These are phyloP conservation scores for Orchesellides sinensis DNA, from an alignment of 2,888 invertebrate genomes.

Conservation along the genomic window DNA sequence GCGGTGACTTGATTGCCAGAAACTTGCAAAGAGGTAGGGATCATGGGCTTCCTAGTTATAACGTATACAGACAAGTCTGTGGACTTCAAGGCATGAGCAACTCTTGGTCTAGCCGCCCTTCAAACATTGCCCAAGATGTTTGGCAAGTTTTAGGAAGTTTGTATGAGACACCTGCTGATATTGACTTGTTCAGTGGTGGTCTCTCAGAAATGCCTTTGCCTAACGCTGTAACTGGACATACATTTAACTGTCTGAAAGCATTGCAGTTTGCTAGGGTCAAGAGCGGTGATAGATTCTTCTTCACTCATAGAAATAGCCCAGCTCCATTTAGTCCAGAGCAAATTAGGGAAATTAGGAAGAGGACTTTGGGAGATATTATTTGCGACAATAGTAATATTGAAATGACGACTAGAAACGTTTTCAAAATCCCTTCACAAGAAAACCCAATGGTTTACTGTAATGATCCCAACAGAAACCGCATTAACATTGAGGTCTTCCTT, in stretches of 20 bases:
- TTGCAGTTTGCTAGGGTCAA: conserved; percentile 71
- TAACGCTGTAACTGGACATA: conserved; percentile 91
- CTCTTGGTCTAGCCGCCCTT: conserved; percentile 66
- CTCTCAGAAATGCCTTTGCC: conserved; percentile 87
- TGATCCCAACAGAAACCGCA: conserved; percentile 69
- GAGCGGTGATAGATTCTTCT: conserved; percentile 73
- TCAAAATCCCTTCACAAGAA: conserved; percentile 69
- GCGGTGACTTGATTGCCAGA: conserved; percentile 72
- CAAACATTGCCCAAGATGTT: conserved; percentile 71
- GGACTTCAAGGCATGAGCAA: conserved; percentile 66
- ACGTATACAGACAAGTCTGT: conserved; percentile 72
- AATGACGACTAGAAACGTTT: conserved; percentile 72
- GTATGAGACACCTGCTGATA: conserved; percentile 79
- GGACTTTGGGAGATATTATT: conserved; percentile 71
- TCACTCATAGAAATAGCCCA: conserved; percentile 65
- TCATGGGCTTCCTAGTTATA: conserved; percentile 72
- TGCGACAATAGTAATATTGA: conserved; percentile 71
- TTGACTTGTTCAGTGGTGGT: conserved; percentile 92
- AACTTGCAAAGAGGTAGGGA: conserved; percentile 69
- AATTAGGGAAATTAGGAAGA: conserved; percentile 69
- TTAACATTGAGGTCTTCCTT: conserved; percentile 73
- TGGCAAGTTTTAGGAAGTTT: conserved; percentile 71
- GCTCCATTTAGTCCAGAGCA: conserved; percentile 70
- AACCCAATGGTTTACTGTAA: conserved; percentile 73
- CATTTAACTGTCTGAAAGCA: conserved; percentile 87